These are phyloP conservation scores for Acanthoscelides obtectus DNA, from an alignment of 2,888 invertebrate genomes.

Conservation along the genomic window DNA sequence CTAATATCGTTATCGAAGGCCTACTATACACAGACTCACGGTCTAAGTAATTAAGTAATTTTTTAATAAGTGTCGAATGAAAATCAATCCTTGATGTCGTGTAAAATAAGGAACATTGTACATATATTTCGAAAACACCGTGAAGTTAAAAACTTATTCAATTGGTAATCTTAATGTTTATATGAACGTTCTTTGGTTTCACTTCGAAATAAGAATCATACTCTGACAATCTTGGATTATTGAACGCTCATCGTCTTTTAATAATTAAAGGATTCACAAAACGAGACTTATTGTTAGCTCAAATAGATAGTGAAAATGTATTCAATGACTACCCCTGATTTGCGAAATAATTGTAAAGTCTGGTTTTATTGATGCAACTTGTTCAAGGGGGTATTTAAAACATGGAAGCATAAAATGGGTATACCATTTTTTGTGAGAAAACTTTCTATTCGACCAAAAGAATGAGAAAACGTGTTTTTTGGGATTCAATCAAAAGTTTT, in stretches of 20 bases:
- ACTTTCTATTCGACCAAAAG: no score
- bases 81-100: slow-evolving; percentile 19
- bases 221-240: background rate
- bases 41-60: slow-evolving; percentile 27
- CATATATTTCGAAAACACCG: slow-evolving; percentile 19
- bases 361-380: no score
- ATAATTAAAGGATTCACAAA: no score
- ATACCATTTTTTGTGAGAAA: no score
- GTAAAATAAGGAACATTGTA: slow-evolving; percentile 14
- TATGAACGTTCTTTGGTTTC: background rate
- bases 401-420: no score
- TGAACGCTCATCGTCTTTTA: no score
- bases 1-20: slow-evolving; percentile 35
- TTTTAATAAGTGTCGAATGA: background rate
- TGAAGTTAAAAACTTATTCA: background rate
- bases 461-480: no score
- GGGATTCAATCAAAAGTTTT: no score
- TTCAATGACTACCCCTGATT: slow-evolving; percentile 4
- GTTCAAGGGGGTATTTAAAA: no score
- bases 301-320: background rate
- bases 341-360: no score
- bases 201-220: background rate
- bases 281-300: no score
- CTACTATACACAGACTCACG: slow-evolving; percentile 30
- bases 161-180: background rate